phyloP scores from a whole-genome alignment of 1,140 invertebrate genomes.

The Laodelphax striatellus region DNA sequence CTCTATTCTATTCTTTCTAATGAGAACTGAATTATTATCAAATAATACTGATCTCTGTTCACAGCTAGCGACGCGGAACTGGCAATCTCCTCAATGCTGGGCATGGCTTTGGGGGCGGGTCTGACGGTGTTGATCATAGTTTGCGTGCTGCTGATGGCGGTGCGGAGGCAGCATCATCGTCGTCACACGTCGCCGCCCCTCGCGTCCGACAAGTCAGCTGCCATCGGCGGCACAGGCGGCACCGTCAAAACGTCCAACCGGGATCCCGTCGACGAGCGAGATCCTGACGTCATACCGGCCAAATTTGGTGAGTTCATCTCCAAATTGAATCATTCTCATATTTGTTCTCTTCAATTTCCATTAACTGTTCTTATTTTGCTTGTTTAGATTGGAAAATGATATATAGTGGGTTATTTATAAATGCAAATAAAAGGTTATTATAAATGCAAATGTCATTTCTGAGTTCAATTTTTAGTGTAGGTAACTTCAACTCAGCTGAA shows the following conservation, averaged over 20 bases:
- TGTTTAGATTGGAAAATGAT: too few relatives aligned
- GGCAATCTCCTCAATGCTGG: slow-evolving; percentile 40
- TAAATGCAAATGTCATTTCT: too few relatives aligned
- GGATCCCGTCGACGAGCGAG: slow-evolving; percentile 44
- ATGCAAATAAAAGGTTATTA: too few relatives aligned
- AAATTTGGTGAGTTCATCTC: slow-evolving; percentile 45
- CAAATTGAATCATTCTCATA: background rate
- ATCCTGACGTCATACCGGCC: slow-evolving; percentile 60
- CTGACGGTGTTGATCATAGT: slow-evolving; percentile 41
- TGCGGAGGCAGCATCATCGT: slow-evolving; percentile 18
- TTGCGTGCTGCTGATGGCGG: slow-evolving; percentile 35
- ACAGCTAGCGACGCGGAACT: slow-evolving; percentile 41
- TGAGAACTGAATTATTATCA: too few relatives aligned
- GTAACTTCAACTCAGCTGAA: too few relatives aligned
- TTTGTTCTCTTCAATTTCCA: too few relatives aligned
- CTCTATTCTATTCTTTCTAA: too few relatives aligned
- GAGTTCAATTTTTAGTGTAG: too few relatives aligned
- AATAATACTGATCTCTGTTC: too few relatives aligned
- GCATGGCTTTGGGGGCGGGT: slow-evolving; percentile 38
- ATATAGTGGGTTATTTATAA: too few relatives aligned
- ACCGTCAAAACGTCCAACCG: slow-evolving; percentile 33
- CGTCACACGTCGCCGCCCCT: slow-evolving; percentile 12
- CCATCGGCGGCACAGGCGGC: slow-evolving; percentile 21
- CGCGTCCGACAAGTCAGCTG: slow-evolving; percentile 26
- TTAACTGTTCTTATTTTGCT: too few relatives aligned